phyloP scores from a whole-genome alignment of 2,797 vertebrate genomes.

The Heliangelus exortis region DNA sequence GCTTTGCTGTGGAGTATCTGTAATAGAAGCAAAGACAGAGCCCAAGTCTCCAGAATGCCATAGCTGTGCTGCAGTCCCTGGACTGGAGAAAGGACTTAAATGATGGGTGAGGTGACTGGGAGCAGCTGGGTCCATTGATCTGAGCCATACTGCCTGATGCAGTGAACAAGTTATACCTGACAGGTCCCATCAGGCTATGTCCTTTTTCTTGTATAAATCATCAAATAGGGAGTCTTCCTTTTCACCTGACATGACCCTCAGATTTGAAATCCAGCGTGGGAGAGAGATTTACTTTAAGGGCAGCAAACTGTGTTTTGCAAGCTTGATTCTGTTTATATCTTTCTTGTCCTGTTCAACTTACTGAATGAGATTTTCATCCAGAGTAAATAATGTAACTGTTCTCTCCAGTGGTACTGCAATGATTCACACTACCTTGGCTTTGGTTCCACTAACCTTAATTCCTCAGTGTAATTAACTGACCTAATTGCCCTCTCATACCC shows the following conservation, averaged over 20 bases:
- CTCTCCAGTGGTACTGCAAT: background rate
- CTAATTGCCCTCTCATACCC: background rate
- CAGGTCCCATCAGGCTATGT: background rate
- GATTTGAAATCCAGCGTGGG: background rate
- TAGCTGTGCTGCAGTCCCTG: background rate
- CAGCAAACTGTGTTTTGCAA: conserved; percentile 18
- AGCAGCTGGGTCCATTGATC: background rate
- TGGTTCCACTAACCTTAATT: conserved; percentile 33
- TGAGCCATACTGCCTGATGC: background rate
- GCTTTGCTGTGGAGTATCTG: background rate
- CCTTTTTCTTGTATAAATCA: background rate
- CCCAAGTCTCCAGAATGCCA: background rate
- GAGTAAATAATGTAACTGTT: conserved; percentile 53
- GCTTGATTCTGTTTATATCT: conserved; percentile 30
- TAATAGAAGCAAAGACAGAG: background rate
- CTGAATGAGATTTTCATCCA: conserved; percentile 25
- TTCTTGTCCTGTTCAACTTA: conserved; percentile 29
- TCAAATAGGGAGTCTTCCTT: background rate
- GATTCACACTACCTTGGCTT: conserved; percentile 49
- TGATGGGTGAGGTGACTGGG: background rate
- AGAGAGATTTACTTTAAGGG: background rate
- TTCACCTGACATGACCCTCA: background rate
- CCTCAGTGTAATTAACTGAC: conserved; percentile 7
- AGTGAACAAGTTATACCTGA: background rate
- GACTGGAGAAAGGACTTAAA: background rate